Evolutionary conservation across 2,888 invertebrate genomes (phyloP), one percentile per base, ranked within the genome.

Genomic region (Silvanus unidentatus): DNA sequence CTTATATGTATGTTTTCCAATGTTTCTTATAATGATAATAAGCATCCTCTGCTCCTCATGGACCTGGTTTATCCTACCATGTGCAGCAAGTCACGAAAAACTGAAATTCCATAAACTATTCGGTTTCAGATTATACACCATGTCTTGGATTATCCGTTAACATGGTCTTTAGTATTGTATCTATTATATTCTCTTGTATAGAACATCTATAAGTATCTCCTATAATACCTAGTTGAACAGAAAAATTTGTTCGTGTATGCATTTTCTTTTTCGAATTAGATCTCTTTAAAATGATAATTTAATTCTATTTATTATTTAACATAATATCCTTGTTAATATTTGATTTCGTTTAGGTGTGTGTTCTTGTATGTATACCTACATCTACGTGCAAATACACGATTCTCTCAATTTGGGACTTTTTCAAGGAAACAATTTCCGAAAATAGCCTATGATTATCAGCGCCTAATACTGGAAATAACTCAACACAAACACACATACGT

Each of bases 261-360:
- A 54, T 51, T 54, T 49, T 52, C 40, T 36, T 28, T 39, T 37
- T 16, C 52, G 50, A 48, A 49, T n/a, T 38, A 54, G 54, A 55
- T 55, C 50, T 47, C 50, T 48, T 55, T 52, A 50, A 53, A 52
- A 55, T 55, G 55, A 55, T 55, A 55, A 55, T 53, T 55, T 53
- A 52, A 52, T 55, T 52, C 53, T 50, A 55, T 55, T n/a, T n/a
- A n/a, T n/a, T n/a, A n/a, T n/a, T n/a, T 55, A 55, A 42, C 22
- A 22, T 22, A 22, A 22, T 22, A 22, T 22, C 13, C 37, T 37
- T 10, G 13, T 12, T 16, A 22, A 22, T 8, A 22, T 22, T 22
- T 22, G 8, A 22, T 22, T 22, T 22, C 22, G 22, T 22, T 22
- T 22, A n/a, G n/a, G n/a, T n/a, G n/a, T n/a, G n/a, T n/a, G n/a